These are phyloP conservation scores for Apteryx mantelli DNA, from an alignment of 2,113 vertebrate genomes.

Conservation along the genomic window DNA sequence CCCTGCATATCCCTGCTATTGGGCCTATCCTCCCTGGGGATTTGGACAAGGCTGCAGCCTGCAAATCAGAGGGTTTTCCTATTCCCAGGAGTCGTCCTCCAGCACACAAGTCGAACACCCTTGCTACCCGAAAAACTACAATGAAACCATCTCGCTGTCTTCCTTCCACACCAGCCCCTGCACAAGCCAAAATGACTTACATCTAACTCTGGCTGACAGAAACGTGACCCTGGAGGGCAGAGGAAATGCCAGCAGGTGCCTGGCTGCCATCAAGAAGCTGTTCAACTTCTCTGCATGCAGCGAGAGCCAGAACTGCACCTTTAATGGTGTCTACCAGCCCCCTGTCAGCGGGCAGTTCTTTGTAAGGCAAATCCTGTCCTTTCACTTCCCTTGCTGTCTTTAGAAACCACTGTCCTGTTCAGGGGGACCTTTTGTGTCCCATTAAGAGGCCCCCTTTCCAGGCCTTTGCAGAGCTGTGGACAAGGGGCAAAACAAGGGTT, in stretches of 20 bases:
- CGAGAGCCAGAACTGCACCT: conserved; percentile 63
- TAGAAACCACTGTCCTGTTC: not conserved
- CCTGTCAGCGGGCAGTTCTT: conserved; percentile 69
- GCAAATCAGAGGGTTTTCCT: not conserved
- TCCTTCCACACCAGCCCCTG: conserved; percentile 75
- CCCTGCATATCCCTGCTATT: too few relatives aligned
- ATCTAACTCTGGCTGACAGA: accelerated
- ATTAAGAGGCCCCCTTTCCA: too few relatives aligned
- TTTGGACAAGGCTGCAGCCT: not conserved
- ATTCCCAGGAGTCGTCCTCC: not conserved
- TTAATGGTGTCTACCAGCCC: conserved; percentile 77
- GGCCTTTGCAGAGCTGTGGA: too few relatives aligned
- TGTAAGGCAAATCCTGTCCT: conserved; percentile 54
- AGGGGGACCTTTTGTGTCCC: not conserved
- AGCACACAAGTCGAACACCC: conserved; percentile 50
- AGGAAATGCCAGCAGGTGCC: conserved; percentile 56
- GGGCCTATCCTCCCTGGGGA: accelerated
- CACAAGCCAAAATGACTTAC: not conserved
- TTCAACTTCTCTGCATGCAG: conserved; percentile 70
- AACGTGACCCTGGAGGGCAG: conserved; percentile 69
- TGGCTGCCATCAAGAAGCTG: conserved; percentile 48
- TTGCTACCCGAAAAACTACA: conserved; percentile 76
- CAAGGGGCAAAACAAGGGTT: too few relatives aligned
- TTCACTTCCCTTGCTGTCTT: accelerated
- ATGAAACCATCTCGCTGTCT: not conserved